Percentiles rank a stretch among this genome's conserved stretches.
Evolutionary conservation across 2,888 invertebrate species (phyloP).

Genomic region (Papilio demoleus): DNA sequence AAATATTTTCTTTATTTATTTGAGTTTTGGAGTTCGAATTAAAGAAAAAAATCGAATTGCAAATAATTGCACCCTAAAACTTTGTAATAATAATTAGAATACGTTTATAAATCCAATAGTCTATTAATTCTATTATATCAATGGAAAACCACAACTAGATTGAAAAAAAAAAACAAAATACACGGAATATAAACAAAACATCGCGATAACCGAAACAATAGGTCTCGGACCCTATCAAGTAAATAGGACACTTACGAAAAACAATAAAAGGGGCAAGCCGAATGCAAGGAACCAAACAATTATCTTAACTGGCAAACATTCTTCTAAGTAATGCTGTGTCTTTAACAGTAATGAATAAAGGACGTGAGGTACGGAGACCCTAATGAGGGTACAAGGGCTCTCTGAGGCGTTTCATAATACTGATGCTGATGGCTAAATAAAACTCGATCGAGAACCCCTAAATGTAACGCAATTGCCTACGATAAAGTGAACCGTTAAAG

Average conservation of each 20-base stretch:
- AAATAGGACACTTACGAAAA: constrained; percentile 39
- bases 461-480: constrained; percentile 9
- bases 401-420: constrained; percentile 67
- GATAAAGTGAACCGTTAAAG: not conserved
- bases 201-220: constrained; percentile 22
- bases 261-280: constrained; percentile 41
- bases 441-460: constrained; percentile 65
- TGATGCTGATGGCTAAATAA: constrained; percentile 72
- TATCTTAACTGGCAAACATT: constrained; percentile 64
- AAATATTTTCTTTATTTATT: too few species aligned
- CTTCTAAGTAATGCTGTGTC: constrained; percentile 66
- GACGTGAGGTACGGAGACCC: constrained; percentile 60
- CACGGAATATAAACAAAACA: not conserved
- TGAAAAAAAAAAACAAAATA: not conserved
- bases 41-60: too few species aligned
- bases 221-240: constrained; percentile 36
- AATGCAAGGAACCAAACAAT: constrained; percentile 61
- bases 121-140: too few species aligned
- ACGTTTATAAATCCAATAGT: too few species aligned
- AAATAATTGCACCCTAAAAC: too few species aligned
- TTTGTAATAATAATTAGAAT: too few species aligned
- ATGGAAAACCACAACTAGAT: not conserved
- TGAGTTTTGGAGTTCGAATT: too few species aligned
- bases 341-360: constrained; percentile 74
- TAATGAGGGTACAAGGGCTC: constrained; percentile 68